These are phyloP conservation scores for Trichonephila clavata DNA, from an alignment of 1,140 invertebrate species.

Conservation along the genomic window DNA sequence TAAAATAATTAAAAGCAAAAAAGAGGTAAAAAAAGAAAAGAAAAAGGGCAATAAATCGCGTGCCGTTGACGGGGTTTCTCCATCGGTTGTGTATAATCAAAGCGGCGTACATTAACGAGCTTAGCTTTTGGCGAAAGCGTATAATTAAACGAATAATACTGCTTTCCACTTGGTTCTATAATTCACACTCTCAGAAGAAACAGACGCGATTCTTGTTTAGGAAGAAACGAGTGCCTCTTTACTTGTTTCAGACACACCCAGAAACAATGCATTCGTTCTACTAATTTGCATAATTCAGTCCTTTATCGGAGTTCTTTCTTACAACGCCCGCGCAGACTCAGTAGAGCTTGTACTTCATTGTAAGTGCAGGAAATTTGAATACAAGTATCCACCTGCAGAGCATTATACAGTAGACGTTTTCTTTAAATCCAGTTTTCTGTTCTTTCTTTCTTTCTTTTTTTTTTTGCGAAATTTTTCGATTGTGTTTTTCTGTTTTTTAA, in stretches of 20 bases:
- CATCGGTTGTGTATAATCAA: not conserved
- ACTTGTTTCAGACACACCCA: constrained; percentile 1
- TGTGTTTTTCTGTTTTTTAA: too few species aligned
- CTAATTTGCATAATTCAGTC: constrained; percentile 26
- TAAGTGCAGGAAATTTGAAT: not conserved
- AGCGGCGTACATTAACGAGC: not conserved
- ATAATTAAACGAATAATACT: constrained; percentile 8
- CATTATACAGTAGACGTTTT: not conserved
- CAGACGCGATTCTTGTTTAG: not conserved
- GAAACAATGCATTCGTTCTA: constrained; percentile 28
- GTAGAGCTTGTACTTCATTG: not conserved
- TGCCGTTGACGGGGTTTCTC: not conserved
- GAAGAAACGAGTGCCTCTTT: not conserved
- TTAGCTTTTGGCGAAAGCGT: constrained; percentile 7
- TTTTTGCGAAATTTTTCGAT: too few species aligned
- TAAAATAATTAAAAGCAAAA: not conserved
- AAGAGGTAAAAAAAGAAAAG: not conserved
- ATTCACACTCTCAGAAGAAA: not conserved
- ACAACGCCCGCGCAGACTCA: not conserved
- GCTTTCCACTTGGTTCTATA: not conserved
- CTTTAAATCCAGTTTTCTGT: not conserved
- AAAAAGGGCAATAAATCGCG: not conserved
- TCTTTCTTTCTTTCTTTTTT: not conserved
- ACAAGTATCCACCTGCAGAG: constrained; percentile 1
- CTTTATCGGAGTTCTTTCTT: not conserved